Percentiles rank a stretch among this genome's conserved stretches.
phyloP scores from a whole-genome alignment of 2,888 invertebrate species.

The Leptodirus hochenwartii region DNA sequence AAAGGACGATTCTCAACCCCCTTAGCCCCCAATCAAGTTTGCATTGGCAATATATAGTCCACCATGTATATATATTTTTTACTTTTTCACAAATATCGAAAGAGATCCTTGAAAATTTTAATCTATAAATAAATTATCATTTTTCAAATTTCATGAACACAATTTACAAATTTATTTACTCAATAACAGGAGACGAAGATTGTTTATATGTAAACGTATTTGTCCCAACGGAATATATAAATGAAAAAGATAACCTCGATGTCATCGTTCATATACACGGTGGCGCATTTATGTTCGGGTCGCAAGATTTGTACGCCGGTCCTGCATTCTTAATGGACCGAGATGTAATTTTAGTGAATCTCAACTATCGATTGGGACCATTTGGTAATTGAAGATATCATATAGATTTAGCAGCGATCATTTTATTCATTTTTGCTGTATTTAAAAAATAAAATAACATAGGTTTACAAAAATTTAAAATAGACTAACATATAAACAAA shows the following conservation, averaged over 20 bases:
- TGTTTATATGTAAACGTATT: slow-evolving; percentile 47
- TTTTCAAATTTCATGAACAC: too few species aligned
- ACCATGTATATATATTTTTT: too few species aligned
- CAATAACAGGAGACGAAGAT: slow-evolving; percentile 39
- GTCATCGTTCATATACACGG: slow-evolving; percentile 50
- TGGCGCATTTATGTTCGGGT: slow-evolving; percentile 49
- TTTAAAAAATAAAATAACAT: slow-evolving; percentile 12
- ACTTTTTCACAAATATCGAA: too few species aligned
- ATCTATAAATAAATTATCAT: too few species aligned
- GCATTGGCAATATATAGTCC: too few species aligned
- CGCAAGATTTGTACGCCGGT: slow-evolving; percentile 29
- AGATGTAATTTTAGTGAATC: slow-evolving; percentile 46
- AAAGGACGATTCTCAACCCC: too few species aligned
- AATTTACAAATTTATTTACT: neutral
- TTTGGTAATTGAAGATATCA: slow-evolving; percentile 30
- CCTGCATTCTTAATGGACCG: slow-evolving; percentile 41
- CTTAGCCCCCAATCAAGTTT: too few species aligned
- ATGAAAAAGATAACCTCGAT: slow-evolving; percentile 23
- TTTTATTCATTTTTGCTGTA: too few species aligned
- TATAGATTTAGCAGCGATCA: slow-evolving; percentile 5
- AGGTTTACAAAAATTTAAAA: slow-evolving; percentile 11
- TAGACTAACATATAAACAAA: too few species aligned
- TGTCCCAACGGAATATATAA: slow-evolving; percentile 29
- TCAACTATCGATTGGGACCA: slow-evolving; percentile 53
- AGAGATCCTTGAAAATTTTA: too few species aligned